A percentile compares a stretch with the other conserved stretches of the same genome.
These are phyloP conservation scores for Apostichopus japonicus DNA, from an alignment of 35 echinoderm and acorn worm species.

Conservation along the genomic window DNA sequence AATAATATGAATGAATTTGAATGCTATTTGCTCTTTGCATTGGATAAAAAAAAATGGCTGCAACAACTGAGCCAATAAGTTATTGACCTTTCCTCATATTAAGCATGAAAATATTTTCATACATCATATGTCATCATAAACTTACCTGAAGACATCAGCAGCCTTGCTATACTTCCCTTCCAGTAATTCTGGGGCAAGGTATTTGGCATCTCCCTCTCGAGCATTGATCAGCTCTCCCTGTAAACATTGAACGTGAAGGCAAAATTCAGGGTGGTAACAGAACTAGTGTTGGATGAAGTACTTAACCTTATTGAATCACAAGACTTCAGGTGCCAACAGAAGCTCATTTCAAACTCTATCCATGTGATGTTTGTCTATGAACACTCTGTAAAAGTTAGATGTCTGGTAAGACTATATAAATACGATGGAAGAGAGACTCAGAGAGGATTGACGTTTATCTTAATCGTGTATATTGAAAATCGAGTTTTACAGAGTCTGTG, in stretches of 20 bases:
- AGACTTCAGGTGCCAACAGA: background rate
- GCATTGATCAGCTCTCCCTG: constrained; percentile 78
- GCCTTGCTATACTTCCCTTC: background rate
- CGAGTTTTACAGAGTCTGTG: too few relatives aligned
- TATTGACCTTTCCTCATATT: too few relatives aligned
- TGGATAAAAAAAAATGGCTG: background rate
- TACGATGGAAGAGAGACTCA: too few relatives aligned
- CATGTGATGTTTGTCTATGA: background rate
- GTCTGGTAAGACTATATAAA: too few relatives aligned
- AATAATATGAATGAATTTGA: background rate
- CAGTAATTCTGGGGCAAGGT: constrained; percentile 16
- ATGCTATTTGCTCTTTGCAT: too few relatives aligned
- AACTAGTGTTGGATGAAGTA: background rate
- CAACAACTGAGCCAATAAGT: background rate
- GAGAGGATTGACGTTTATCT: too few relatives aligned
- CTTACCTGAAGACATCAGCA: constrained; percentile 31
- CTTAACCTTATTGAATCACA: background rate
- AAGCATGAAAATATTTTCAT: background rate
- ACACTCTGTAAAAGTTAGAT: too few relatives aligned
- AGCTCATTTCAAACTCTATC: too few relatives aligned
- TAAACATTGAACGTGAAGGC: background rate
- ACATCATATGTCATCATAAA: background rate
- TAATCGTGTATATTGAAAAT: too few relatives aligned
- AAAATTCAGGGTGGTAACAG: background rate
- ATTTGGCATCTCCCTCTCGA: constrained; percentile 92